phyloP scores from a whole-genome alignment of 2,797 vertebrate species.

The Microctenopoma steveboyesi region DNA sequence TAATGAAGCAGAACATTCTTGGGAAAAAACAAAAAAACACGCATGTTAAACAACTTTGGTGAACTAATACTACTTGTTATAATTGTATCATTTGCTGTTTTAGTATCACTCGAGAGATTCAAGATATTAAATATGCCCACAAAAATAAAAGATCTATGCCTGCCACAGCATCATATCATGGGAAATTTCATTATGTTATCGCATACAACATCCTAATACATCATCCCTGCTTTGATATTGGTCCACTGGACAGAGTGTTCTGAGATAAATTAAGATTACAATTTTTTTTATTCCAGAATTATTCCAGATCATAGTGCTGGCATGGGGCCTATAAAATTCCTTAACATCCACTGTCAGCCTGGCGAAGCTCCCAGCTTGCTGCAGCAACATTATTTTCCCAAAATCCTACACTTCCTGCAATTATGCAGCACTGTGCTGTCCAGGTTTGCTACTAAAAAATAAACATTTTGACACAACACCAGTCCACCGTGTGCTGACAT shows the following conservation, averaged over 20 bases:
- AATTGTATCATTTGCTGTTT: conserved; percentile 19
- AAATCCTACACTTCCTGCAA: conserved; percentile 64
- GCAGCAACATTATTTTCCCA: conserved; percentile 46
- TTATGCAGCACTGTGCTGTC: conserved; percentile 22
- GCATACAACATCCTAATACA: conserved; percentile 33
- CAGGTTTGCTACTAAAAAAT: conserved; percentile 30
- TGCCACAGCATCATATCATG: conserved; percentile 55
- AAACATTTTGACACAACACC: conserved; percentile 37
- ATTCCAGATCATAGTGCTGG: conserved; percentile 73
- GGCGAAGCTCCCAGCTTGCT: conserved; percentile 70
- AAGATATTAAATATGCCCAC: conserved; percentile 58
- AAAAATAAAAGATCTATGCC: conserved; percentile 29
- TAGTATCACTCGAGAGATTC: conserved; percentile 31
- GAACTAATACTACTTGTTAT: conserved; percentile 8
- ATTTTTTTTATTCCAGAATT: too few species aligned
- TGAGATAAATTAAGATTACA: too few species aligned
- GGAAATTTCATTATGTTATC: conserved; percentile 80
- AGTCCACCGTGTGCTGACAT: conserved; percentile 24
- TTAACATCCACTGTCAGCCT: conserved; percentile 77
- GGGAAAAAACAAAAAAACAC: not conserved
- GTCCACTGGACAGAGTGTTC: conserved; percentile 56
- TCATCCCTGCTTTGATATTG: conserved; percentile 61
- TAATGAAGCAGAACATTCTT: not conserved
- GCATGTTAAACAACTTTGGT: conserved; percentile 9
- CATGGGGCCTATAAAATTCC: conserved; percentile 77